Base-by-base conservation (phyloP, 1,140 invertebrate species). In the Mya arenaria region DNA sequence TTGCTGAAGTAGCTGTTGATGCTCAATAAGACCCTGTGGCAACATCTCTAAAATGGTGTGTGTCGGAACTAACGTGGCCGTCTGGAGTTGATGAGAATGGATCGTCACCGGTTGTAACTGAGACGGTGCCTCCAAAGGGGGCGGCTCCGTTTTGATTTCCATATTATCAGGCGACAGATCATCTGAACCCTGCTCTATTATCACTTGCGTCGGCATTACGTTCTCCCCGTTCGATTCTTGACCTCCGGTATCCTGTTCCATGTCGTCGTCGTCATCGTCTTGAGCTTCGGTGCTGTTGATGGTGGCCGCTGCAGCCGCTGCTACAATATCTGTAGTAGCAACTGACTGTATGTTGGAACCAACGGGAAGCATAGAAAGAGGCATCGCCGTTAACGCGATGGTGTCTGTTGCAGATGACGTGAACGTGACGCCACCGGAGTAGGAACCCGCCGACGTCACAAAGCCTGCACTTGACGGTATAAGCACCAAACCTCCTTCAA, bases 11-110 rank as follows among this genome's bases (percentile, higher is more conserved):
- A 80, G 66, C n/a, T 80, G 77, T 34, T 80, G 77, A 37, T 80
- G 77, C 48, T 80, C 77, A 13, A 80, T 80, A 8, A 80, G 56
- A 48, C 71, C 60, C 39, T 80, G 77, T n/a, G 77, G 77, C 17
- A 80, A 32, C 77, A 80, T 80, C 32, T 80, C 77, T 39, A 80
- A 58, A 39, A 80, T 80, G 52, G 77, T 71, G 32, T 80, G 77
- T 34, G 77, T 23, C 0, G 65, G 77, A 5, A 80, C 36, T 30
- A 80, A 39, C 17, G 77, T 58, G 0, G 77, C 77, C 5, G 65
- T 30, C 66, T 80, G 77, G 4, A 80, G 36, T 25, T 80, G 77
- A 32, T 80, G 77, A 2, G 77, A 41, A 32, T 69, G 66, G 6
- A 80, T 34, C n/a, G 48, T 52, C 0, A 80, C 77, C 8, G 65